A percentile compares a stretch with the other conserved stretches of the same genome.
Conservation (phyloP, 1,140 invertebrate species). For the Caenorhabditis brenneri region DNA sequence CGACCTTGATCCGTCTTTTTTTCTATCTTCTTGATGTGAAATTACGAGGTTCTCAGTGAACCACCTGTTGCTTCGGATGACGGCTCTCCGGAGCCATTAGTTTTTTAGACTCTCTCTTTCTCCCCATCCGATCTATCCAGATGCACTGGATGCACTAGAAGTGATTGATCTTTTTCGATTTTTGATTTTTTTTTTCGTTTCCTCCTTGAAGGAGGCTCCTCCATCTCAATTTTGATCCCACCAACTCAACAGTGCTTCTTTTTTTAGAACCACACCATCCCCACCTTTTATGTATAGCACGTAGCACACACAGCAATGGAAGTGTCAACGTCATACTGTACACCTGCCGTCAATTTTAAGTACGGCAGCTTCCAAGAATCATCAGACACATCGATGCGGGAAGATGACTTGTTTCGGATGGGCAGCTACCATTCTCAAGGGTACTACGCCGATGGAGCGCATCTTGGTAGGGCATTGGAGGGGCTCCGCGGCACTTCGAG, state of each 20-base stretch:
- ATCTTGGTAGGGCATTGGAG: too few species aligned
- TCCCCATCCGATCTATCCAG: background rate
- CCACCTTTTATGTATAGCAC: constrained; percentile 17
- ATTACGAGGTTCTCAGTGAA: too few species aligned
- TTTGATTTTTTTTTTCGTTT: background rate
- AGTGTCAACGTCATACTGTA: constrained; percentile 39
- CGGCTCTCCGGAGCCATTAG: constrained; percentile 6
- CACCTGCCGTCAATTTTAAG: constrained; percentile 21
- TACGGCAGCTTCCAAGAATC: constrained; percentile 25
- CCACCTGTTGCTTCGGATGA: too few species aligned
- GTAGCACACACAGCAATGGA: constrained; percentile 1
- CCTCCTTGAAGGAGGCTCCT: background rate
- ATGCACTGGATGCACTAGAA: background rate
- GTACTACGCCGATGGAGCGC: constrained; percentile 17
- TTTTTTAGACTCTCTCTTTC: background rate
- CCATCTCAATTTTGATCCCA: background rate
- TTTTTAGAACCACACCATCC: background rate
- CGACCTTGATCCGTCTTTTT: too few species aligned
- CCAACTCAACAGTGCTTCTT: background rate
- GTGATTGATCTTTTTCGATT: constrained; percentile 7
- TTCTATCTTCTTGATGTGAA: too few species aligned
- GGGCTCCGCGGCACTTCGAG: too few species aligned
- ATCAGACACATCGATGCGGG: constrained; percentile 16
- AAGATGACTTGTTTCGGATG: constrained; percentile 21
- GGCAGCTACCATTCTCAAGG: constrained; percentile 34